Conservation (phyloP, 2,797 vertebrate species). For the Pipistrellus nathusii region DNA sequence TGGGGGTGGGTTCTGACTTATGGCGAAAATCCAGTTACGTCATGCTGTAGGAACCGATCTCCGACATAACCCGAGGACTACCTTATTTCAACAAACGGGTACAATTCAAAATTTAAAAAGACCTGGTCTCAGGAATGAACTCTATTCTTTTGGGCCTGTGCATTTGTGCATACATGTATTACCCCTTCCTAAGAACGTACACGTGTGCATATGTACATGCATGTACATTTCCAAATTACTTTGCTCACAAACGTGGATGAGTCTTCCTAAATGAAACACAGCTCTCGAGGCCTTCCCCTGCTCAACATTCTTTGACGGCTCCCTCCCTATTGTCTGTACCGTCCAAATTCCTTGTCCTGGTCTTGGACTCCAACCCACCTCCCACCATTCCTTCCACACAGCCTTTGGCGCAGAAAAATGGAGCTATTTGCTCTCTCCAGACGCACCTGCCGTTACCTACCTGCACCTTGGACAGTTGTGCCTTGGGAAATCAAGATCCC, state of each 20-base stretch:
- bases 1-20: too few relatives aligned
- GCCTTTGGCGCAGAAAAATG: background rate
- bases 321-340: background rate
- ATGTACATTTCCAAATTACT: background rate
- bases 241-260: background rate
- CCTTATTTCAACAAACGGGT: slow-evolving; percentile 31
- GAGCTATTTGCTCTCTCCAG: background rate
- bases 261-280: background rate
- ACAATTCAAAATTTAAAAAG: slow-evolving; percentile 30
- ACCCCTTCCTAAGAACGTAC: background rate
- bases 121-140: background rate
- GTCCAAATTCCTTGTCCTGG: background rate
- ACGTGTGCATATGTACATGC: too few relatives aligned
- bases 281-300: background rate
- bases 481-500: background rate
- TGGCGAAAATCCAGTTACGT: too few relatives aligned
- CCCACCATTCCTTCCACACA: background rate
- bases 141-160: background rate
- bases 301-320: background rate
- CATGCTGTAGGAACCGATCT: too few relatives aligned
- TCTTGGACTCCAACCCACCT: background rate
- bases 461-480: background rate
- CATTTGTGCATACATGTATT: background rate
- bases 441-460: background rate
- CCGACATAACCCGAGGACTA: too few relatives aligned